These are phyloP conservation scores for Ploceus nigricollis DNA, from an alignment of 2,113 vertebrate genomes.

Conservation along the genomic window DNA sequence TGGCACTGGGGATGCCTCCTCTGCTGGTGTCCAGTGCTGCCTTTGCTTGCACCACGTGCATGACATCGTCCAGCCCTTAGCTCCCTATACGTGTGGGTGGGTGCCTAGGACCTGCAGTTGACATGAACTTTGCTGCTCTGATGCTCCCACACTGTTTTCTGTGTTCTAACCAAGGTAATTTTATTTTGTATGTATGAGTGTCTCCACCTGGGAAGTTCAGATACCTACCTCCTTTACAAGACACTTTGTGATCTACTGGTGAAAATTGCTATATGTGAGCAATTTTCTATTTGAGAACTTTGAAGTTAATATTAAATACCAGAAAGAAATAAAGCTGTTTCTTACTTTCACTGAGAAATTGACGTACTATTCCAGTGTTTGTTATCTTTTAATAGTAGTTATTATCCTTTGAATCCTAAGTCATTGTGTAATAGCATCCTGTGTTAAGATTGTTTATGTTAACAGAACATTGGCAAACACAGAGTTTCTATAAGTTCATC, in stretches of 20 bases:
- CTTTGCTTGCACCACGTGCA: accelerated
- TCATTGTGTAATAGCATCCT: background rate
- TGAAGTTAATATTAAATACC: background rate
- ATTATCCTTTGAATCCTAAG: background rate
- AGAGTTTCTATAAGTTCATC: background rate
- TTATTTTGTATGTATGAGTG: background rate
- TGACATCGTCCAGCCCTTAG: background rate
- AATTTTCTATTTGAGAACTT: background rate
- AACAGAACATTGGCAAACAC: background rate
- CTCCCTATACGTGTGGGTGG: accelerated
- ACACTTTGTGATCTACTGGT: background rate
- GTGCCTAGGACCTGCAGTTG: background rate
- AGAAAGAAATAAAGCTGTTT: background rate
- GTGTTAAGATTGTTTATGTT: background rate
- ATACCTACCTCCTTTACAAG: background rate
- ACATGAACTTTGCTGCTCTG: background rate
- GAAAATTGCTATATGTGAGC: background rate
- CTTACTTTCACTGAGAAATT: background rate
- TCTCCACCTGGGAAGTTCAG: background rate
- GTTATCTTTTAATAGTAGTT: background rate
- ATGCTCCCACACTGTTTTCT: background rate
- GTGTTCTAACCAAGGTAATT: background rate
- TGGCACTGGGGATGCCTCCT: background rate
- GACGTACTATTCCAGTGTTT: background rate
- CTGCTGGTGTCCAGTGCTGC: background rate